These are phyloP conservation scores for Apamea crenata DNA, from an alignment of 2,888 invertebrate species.

Conservation along the genomic window DNA sequence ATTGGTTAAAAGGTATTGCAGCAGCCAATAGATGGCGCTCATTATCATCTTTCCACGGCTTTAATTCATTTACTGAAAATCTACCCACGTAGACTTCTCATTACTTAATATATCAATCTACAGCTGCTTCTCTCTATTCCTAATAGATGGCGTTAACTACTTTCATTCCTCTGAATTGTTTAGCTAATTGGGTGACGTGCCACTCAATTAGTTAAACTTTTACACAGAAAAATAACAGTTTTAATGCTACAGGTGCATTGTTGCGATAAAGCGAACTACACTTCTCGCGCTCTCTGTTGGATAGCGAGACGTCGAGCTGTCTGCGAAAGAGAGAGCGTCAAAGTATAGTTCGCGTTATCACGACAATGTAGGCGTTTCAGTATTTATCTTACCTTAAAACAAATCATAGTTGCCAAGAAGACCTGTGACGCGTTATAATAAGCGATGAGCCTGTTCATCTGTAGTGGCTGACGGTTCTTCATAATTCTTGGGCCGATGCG, in stretches of 20 bases:
- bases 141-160: not conserved
- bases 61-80: not conserved
- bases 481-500: constrained; percentile 94
- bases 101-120: not conserved
- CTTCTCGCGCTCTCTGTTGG: not conserved
- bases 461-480: constrained; percentile 93
- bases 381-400: constrained; percentile 78
- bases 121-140: too few relatives aligned
- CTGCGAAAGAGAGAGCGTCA: not conserved
- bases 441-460: constrained; percentile 93
- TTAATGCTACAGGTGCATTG: not conserved
- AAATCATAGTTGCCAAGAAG: constrained; percentile 91
- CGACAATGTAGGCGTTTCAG: not conserved
- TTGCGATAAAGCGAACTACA: not conserved
- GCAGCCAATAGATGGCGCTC: not conserved
- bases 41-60: not conserved
- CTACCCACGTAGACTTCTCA: too few relatives aligned
- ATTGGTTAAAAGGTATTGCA: too few relatives aligned
- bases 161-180: not conserved
- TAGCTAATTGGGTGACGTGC: too few relatives aligned
- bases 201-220: not conserved
- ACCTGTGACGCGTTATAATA: constrained; percentile 97
- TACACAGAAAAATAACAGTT: not conserved
- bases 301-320: not conserved
- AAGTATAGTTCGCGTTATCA: not conserved